These are phyloP conservation scores for Aporophyla nigra DNA, from an alignment of 2,888 invertebrate genomes.

Conservation along the genomic window DNA sequence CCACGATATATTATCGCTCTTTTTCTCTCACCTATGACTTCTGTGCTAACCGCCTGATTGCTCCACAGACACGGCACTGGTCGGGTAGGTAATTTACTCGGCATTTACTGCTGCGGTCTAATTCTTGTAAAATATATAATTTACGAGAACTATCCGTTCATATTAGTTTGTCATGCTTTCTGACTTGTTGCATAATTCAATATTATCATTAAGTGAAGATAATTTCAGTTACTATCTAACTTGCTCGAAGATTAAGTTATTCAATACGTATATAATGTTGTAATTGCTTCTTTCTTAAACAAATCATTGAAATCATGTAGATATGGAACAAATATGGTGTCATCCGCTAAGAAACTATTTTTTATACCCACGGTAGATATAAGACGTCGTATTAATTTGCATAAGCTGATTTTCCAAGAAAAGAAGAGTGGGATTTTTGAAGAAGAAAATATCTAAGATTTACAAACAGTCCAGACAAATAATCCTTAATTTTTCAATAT, in stretches of 20 bases:
- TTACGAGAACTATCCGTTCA: constrained; percentile 28
- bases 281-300: not conserved
- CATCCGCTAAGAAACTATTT: not conserved
- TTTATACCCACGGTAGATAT: not conserved
- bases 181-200: constrained; percentile 58
- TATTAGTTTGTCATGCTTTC: constrained; percentile 64
- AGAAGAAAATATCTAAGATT: too few relatives aligned
- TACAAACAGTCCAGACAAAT: not conserved
- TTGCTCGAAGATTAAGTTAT: not conserved
- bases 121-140: constrained; percentile 49
- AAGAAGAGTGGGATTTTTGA: not conserved
- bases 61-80: not conserved
- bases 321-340: not conserved
- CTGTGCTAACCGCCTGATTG: constrained; percentile 8
- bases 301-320: not conserved
- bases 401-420: too few relatives aligned
- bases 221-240: constrained; percentile 5
- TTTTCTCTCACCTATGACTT: constrained; percentile 21
- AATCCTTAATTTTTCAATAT: too few relatives aligned
- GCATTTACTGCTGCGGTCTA: constrained; percentile 11
- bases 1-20: not conserved
- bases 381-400: not conserved
- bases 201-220: constrained; percentile 38
- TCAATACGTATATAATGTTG: not conserved
- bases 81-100: not conserved